phyloP scores from a whole-genome alignment of 2,113 vertebrate genomes.

The Chiloscyllium plagiosum region DNA sequence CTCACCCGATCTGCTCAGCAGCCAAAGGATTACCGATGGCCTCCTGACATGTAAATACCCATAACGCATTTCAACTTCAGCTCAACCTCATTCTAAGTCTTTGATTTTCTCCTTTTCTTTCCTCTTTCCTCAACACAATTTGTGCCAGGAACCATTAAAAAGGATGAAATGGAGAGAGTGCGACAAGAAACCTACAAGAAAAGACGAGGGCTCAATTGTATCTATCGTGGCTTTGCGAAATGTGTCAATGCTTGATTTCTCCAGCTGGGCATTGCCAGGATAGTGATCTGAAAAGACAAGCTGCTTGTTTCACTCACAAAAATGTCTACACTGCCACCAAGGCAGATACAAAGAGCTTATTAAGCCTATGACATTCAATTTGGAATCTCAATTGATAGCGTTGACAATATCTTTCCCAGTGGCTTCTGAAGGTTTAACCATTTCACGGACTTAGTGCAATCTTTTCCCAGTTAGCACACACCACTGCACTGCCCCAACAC shows the following conservation, averaged over 20 bases:
- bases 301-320: background rate
- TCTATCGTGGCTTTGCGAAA: background rate
- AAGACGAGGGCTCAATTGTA: background rate
- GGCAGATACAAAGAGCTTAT: background rate
- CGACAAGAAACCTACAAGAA: background rate
- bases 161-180: background rate
- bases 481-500: background rate
- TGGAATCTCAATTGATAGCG: background rate
- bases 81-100: background rate
- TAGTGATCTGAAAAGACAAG: background rate
- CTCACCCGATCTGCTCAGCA: background rate
- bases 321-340: background rate
- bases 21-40: background rate
- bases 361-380: slow-evolving; percentile 10
- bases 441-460: background rate
- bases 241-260: slow-evolving; percentile 1
- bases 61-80: background rate
- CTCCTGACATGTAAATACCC: background rate
- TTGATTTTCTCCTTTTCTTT: background rate
- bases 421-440: background rate
- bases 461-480: background rate
- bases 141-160: background rate
- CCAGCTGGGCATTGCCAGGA: background rate
- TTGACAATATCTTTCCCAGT: background rate
- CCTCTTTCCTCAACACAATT: background rate